Evolutionary conservation across 2,797 vertebrate species (phyloP).

Genomic region (Harpagifer antarcticus): DNA sequence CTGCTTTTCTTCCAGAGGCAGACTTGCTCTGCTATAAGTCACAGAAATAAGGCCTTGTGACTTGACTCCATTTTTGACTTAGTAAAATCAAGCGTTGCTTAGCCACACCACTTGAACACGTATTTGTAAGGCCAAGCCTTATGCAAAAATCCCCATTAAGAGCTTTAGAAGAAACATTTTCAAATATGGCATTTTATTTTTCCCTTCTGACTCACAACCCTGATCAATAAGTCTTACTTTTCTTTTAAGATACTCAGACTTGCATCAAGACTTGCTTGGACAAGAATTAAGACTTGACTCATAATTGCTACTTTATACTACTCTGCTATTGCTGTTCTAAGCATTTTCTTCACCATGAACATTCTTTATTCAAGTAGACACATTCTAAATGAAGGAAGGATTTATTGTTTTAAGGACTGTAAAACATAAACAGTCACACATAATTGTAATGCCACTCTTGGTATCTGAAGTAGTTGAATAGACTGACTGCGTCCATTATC

Average conservation of each 20-base stretch:
- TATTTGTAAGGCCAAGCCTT: background rate
- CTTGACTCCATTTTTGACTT: too few species aligned
- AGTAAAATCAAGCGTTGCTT: slow-evolving; percentile 1
- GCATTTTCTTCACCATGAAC: background rate
- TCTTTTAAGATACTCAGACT: background rate
- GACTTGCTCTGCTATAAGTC: background rate
- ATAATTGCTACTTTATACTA: background rate
- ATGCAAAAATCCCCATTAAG: background rate
- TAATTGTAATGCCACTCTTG: background rate
- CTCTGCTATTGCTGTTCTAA: background rate
- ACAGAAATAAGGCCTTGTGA: background rate
- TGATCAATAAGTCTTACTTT: background rate
- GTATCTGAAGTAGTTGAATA: slow-evolving; percentile 9
- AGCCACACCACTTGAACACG: background rate
- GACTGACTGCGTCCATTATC: slow-evolving; percentile 14
- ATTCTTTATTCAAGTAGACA: background rate
- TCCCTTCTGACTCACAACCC: background rate
- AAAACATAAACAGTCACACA: background rate
- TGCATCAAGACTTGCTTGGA: background rate
- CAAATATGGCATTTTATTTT: background rate
- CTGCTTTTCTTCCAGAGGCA: background rate
- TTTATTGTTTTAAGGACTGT: too few species aligned
- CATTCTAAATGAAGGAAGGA: too few species aligned
- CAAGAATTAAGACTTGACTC: background rate
- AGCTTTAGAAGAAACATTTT: background rate